Base-by-base conservation (phyloP, 2,113 vertebrate species). In the Chionodraco myersi region DNA sequence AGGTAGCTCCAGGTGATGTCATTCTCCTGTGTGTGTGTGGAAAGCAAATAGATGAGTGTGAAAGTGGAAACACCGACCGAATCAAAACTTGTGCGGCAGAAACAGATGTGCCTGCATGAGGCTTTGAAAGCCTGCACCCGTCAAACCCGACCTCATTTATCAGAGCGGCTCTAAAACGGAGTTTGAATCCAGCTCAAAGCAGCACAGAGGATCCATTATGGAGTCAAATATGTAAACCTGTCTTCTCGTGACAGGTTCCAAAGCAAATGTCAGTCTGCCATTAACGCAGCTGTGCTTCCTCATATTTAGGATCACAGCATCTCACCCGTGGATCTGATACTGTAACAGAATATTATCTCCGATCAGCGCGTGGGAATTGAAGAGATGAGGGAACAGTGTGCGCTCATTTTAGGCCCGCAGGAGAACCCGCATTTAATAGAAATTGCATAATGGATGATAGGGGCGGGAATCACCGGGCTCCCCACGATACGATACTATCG, bases 1-100 rank as follows among this genome's bases (percentile, higher is more conserved):
- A 99, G 96, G 30, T 95, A 78, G 80, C 93, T 95, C 95, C 97
- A 97, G 75, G 93, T 75, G 94, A 97, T 92, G 74, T 94, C 96
- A 86, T 91, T 94, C 53, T 98, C 96, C 98, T 99, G 86, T 30
- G 47, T 14, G 36, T 23, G 8, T 8, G 6, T 16, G 13, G 18
- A 12, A 4, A 2, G 23, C 18, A 53, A 77, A 53, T 51, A 51
- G 23, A 1, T 10, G 7, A 63, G 10, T 23, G 51, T 41, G 16
- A 69, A 14, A 76, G 7, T 59, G 18, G 63, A 60, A 80, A 65
- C 30, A 66, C 75, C 62, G 13, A 87, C 65, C 63, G 13, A 86
- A 80, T 89, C 78, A 85, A 88, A 82, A 86, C 85, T 48, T 62
- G 53, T 23, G 1, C 57, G 72, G 13, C 56, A 69, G 65, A 60